Evolutionary conservation across 2,113 vertebrate species (phyloP), one percentile per base, ranked within the genome.

Genomic region (Paralichthys olivaceus): DNA sequence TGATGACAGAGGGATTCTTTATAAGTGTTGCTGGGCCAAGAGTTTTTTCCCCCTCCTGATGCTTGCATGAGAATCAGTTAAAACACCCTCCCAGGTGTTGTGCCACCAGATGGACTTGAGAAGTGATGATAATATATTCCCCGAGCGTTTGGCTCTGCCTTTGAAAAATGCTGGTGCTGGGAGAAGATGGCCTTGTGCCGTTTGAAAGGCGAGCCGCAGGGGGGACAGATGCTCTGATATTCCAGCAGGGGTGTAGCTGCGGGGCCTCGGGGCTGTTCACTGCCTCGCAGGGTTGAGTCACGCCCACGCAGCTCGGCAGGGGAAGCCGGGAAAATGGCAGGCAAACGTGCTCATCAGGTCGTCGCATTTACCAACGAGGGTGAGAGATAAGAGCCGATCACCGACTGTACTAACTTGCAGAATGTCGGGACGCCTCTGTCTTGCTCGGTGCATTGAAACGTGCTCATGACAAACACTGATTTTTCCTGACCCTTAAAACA

Each of bases 141-240:
- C 86, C 22, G 8, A 69, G 85, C 69, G 54, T 40, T 84, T 63
- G 62, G 75, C 73, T 82, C 70, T 80, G 84, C 32, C 85, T 92
- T 90, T 91, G 84, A 90, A 89, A 91, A 77, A 75, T 69, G 68
- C 72, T 65, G 78, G 80, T 77, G 77, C 78, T 68, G 89, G 68
- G 74, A 77, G 84, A 88, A 76, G 85, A 85, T 84, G 86, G 84
- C 74, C 85, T 84, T 77, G 77, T 66, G 62, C 69, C 26, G 80
- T 84, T 89, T 89, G 85, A 89, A 86, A 89, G 90, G 67, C 68
- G 28, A 81, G 87, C 85, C 69, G 68, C 67, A 13, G 90, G 86
- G 22, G 82, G 87, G 70, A 60, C 34, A 83, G 89, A 87, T 89
- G 85, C 86, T 91, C 80, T 87, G 84, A 89, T 90, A 79, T 84